These are phyloP conservation scores for Pomacea canaliculata DNA, from an alignment of 2,888 invertebrate genomes.

Conservation along the genomic window DNA sequence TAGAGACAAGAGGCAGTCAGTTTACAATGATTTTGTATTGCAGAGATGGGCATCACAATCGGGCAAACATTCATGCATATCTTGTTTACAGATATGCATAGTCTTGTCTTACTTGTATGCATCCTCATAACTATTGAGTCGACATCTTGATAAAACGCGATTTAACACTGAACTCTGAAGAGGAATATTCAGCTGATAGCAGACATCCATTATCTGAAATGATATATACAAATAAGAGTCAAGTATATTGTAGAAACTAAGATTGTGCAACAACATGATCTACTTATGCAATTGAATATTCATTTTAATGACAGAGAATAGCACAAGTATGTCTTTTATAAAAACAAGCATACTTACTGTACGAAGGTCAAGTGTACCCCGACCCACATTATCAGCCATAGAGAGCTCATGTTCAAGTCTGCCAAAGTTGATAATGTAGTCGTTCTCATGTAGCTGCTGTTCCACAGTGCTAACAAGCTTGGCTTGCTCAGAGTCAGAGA, in stretches of 20 bases:
- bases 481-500: slow-evolving; percentile 49
- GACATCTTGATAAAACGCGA: slow-evolving; percentile 52
- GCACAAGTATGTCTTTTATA: too few relatives aligned
- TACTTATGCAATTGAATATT: background rate
- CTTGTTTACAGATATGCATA: too few relatives aligned
- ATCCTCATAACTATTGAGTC: slow-evolving; percentile 49
- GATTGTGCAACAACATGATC: too few relatives aligned
- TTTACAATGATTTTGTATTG: too few relatives aligned
- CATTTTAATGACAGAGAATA: background rate
- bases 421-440: slow-evolving; percentile 61
- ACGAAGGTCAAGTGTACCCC: slow-evolving; percentile 9
- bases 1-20: too few relatives aligned
- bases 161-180: slow-evolving; percentile 58
- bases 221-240: too few relatives aligned
- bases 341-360: slow-evolving; percentile 6
- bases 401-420: slow-evolving; percentile 26
- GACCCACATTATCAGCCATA: slow-evolving; percentile 18
- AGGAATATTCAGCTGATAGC: slow-evolving; percentile 50
- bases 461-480: slow-evolving; percentile 58
- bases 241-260: too few relatives aligned
- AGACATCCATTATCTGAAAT: slow-evolving; percentile 61
- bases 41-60: too few relatives aligned
- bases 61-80: too few relatives aligned
- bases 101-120: slow-evolving; percentile 54
- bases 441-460: slow-evolving; percentile 56